Base-by-base conservation (phyloP, 2,888 invertebrate genomes). In the Eupithecia vulgata region DNA sequence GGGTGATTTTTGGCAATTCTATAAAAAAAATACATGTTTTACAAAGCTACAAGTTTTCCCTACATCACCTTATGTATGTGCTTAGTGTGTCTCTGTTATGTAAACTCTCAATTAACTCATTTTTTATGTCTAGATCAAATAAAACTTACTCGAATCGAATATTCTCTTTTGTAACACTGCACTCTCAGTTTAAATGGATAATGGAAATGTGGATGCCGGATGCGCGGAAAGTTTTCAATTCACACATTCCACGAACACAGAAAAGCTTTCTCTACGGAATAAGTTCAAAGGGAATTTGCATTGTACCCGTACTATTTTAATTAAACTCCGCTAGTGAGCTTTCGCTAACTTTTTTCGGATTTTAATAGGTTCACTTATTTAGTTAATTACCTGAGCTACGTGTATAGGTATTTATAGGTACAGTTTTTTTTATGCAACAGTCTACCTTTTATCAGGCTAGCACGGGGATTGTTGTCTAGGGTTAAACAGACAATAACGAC, bases 111-210 rank as follows among this genome's bases (percentile, higher is more conserved):
- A 6, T 45, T 45, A 6, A 45, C 6, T 17, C 45, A 45, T 45
- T 45, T 17, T 6, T 8, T n/a, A 7, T 48, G n/a, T n/a, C 48
- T 48, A n/a, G 17, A 7, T n/a, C 45, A 45, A 45, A 17, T 45
- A 17, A 17, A 48, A 48, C 8, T 1, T n/a, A 8, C n/a, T 48
- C 2, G 48, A 3, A n/a, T 8, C 8, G 17, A 48, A n/a, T 8
- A n/a, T 48, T 48, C 8, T 45, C 17, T 17, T 8, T 48, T 48
- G 48, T 7, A 48, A 48, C n/a, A 48, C 48, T n/a, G n/a, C 48
- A n/a, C 48, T n/a, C 48, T 48, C 48, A n/a, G n/a, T 48, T n/a
- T 48, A 48, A 45, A 17, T n/a, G 48, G n/a, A n/a, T n/a, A n/a
- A n/a, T n/a, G n/a, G n/a, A n/a, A n/a, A n/a, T n/a, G 6, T 48